Conservation (phyloP, 2,888 invertebrate species). For the Lithophane semibrunnea region DNA sequence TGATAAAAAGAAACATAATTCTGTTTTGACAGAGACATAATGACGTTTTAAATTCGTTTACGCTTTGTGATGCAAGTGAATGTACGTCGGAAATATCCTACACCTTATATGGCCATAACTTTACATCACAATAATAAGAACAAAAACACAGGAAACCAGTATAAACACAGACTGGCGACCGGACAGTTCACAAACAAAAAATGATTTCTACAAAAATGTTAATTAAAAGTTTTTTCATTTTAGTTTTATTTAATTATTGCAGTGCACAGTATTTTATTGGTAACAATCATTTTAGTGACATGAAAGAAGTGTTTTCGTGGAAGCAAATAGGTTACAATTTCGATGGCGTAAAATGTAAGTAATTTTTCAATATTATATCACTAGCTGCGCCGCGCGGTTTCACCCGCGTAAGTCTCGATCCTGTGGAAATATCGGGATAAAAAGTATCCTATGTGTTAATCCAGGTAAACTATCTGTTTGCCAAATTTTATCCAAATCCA, state of each 20-base stretch:
- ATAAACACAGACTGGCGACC: fast-evolving
- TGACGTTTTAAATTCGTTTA: no score
- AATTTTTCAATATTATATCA: no score
- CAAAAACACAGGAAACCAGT: conserved; percentile 22
- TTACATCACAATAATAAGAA: not conserved
- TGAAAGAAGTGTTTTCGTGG: conserved; percentile 76
- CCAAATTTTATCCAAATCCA: no score
- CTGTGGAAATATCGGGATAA: no score
- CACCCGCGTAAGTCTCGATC: no score
- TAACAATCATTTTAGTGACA: conserved; percentile 43
- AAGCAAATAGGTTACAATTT: conserved; percentile 79
- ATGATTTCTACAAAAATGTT: conserved; percentile 16
- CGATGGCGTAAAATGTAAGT: conserved; percentile 78
- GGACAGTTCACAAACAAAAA: not conserved
- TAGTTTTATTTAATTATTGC: conserved; percentile 10
- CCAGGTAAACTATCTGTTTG: no score
- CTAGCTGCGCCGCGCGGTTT: no score
- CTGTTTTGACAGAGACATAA: no score
- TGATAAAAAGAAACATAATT: no score
- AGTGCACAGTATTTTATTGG: conserved; percentile 22
- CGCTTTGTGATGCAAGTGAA: not conserved
- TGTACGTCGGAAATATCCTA: not conserved
- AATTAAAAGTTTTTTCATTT: not conserved
- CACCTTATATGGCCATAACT: not conserved
- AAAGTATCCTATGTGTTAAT: no score